Evolutionary conservation across 2,888 invertebrate genomes (phyloP).

Genomic region (Tetanocera ferruginea): DNA sequence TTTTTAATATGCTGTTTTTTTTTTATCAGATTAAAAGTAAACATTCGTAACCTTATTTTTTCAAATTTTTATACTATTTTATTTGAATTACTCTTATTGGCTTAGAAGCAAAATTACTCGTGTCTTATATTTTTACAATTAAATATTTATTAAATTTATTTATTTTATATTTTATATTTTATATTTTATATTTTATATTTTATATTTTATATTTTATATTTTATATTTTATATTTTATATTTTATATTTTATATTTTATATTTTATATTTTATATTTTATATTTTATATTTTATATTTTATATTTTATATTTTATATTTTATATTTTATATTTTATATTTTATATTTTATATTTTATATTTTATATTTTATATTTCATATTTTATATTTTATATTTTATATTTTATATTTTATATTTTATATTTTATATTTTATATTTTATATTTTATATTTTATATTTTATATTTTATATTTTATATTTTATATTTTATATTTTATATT

Average conservation of each 20-base stretch:
- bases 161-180: not conserved
- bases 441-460: not conserved
- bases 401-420: not conserved
- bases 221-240: constrained; percentile 1
- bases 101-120: too few relatives aligned
- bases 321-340: not conserved
- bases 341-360: constrained; percentile 33
- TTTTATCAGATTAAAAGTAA: too few relatives aligned
- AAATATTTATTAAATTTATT: too few relatives aligned
- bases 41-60: too few relatives aligned
- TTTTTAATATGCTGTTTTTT: too few relatives aligned
- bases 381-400: not conserved
- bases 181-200: not conserved
- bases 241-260: not conserved
- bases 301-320: constrained; percentile 28
- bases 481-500: constrained; percentile 33
- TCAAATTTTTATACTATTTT: too few relatives aligned
- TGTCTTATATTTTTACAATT: too few relatives aligned
- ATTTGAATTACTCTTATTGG: too few relatives aligned
- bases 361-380: constrained; percentile 35
- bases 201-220: constrained; percentile 6
- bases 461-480: constrained; percentile 16
- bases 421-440: not conserved
- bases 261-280: constrained; percentile 29
- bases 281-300: constrained; percentile 31